Percentiles rank a stretch among this genome's conserved stretches.
phyloP scores from a whole-genome alignment of 1,140 invertebrate species.

The Pseudomyrmex sp. region DNA sequence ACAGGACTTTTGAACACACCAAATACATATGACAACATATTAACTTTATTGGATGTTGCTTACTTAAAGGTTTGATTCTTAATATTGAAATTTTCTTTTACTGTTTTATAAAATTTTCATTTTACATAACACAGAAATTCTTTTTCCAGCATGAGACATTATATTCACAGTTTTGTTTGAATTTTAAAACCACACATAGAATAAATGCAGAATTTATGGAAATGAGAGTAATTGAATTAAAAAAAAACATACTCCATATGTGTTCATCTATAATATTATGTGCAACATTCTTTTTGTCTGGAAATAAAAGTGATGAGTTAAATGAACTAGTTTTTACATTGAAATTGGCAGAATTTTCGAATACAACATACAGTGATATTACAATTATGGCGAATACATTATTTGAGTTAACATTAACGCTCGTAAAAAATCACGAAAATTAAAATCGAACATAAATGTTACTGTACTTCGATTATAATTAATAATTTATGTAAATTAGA shows the following conservation, averaged over 20 bases:
- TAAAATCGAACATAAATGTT: no score
- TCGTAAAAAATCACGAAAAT: neutral
- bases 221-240: slow-evolving; percentile 36
- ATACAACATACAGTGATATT: slow-evolving; percentile 40
- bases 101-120: neutral
- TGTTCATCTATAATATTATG: slow-evolving; percentile 62
- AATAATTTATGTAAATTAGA: no score
- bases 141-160: slow-evolving; percentile 60
- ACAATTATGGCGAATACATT: slow-evolving; percentile 60
- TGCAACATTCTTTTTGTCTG: slow-evolving; percentile 33
- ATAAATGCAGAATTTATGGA: neutral
- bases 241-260: slow-evolving; percentile 57
- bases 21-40: slow-evolving; percentile 61
- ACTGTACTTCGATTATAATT: no score
- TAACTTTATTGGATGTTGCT: slow-evolving; percentile 73
- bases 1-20: slow-evolving; percentile 66
- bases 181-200: neutral
- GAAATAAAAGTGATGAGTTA: neutral
- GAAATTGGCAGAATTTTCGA: slow-evolving; percentile 62
- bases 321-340: slow-evolving; percentile 17
- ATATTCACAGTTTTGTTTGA: slow-evolving; percentile 43
- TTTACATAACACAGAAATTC: neutral
- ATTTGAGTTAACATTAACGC: neutral
- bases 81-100: neutral
- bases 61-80: slow-evolving; percentile 74